Evolutionary conservation across 1,140 invertebrate species (phyloP).

Genomic region (Tenebrio molitor): DNA sequence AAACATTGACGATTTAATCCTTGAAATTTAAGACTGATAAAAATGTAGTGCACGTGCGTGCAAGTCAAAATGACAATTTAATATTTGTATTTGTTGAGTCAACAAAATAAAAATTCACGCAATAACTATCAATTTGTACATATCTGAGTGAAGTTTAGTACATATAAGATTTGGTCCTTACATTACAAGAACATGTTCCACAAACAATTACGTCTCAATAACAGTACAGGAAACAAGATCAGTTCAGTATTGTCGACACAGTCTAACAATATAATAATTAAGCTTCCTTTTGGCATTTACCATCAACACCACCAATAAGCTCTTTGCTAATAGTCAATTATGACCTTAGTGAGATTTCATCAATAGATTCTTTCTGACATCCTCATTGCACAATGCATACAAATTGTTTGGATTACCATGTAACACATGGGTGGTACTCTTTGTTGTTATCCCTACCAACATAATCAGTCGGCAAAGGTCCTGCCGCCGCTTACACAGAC

Average conservation of each 20-base stretch:
- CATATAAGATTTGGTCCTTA: too few relatives aligned
- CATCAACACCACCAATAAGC: conserved; percentile 9
- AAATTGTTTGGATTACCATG: conserved; percentile 35
- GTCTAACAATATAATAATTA: conserved; percentile 1
- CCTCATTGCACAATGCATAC: conserved; percentile 40
- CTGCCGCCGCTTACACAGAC: conserved; percentile 3
- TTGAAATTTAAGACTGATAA: conserved; percentile 24
- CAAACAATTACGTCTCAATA: too few relatives aligned
- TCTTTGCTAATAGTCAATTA: conserved; percentile 34
- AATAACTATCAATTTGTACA: too few relatives aligned
- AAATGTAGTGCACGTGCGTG: background rate
- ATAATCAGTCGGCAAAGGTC: conserved; percentile 16
- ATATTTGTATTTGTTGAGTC: background rate
- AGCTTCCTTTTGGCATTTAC: background rate
- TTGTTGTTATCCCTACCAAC: conserved; percentile 27
- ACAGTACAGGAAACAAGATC: too few relatives aligned
- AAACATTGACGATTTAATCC: conserved; percentile 21
- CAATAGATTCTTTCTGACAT: conserved; percentile 34
- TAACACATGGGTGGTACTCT: conserved; percentile 32
- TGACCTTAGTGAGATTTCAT: conserved; percentile 36
- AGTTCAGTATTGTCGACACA: too few relatives aligned
- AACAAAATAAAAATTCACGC: background rate
- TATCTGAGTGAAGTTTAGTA: too few relatives aligned
- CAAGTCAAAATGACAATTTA: conserved; percentile 1
- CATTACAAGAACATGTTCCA: too few relatives aligned